Base-by-base conservation (phyloP, 64 coral and sea anemone species). In the Actinia equina region DNA sequence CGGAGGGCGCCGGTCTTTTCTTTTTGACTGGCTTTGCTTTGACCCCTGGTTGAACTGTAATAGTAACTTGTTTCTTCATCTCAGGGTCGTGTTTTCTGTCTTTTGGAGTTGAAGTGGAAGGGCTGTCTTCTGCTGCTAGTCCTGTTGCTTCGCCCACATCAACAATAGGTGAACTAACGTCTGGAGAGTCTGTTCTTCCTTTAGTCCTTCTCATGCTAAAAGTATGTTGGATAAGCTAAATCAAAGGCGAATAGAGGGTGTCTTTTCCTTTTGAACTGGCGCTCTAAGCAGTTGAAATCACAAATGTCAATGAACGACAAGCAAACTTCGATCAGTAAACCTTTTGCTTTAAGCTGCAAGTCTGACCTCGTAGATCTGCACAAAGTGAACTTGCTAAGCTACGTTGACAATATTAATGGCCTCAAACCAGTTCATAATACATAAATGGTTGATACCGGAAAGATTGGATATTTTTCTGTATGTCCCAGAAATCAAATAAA, bases 21-120 rank as follows among this genome's bases (percentile, higher is more conserved):
- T 90, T 90, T 70, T 96, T 96, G 16, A 86, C 88, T 17, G 94
- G 92, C 44, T 96, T 92, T 77, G 84, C 79, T 93, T 93, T 96
- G 71, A 92, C 91, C 56, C 91, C 91, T 71, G 91, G 91, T 43
- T 85, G 83, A 59, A 92, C 62, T 44, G 91, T 88, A 51, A 92
- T 87, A 26, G 87, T 87, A 22, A 92, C 91, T 88, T 92, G 91
- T 84, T 92, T 92, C 63, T 92, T 87, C 65, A 84, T 88, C 43
- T 88, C 91, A 52, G 87, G 76, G 51, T 92, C 91, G 43, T 88
- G 91, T 88, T 88, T 92, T 77, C 83, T 92, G 85, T 86, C 60
- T 86, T 86, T 77, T 42, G 85, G 59, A 80, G 82, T 84, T 25
- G 91, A 76, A 16, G 80, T 46, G 65, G 42, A 23, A 30, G 77